Evolutionary conservation across 2,888 invertebrate species (phyloP).

Genomic region (Philhelius pedissequus): DNA sequence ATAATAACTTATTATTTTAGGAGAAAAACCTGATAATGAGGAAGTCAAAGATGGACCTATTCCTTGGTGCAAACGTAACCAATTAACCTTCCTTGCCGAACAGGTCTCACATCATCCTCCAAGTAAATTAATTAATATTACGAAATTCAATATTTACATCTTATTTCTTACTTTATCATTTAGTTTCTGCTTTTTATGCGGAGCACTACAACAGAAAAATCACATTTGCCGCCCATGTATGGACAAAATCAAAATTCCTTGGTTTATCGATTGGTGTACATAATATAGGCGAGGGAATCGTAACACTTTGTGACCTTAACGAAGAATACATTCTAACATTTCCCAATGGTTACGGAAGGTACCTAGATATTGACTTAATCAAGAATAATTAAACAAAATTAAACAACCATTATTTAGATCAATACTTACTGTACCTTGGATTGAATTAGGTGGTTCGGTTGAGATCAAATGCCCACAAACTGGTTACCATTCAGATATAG

Average conservation of each 20-base stretch:
- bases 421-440: conserved; percentile 98
- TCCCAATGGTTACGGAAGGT: conserved; percentile 98
- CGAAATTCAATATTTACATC: neutral
- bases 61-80: conserved; percentile 92
- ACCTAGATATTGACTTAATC: conserved; percentile 50
- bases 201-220: conserved; percentile 95
- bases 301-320: conserved; percentile 92
- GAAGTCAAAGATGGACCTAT: conserved; percentile 90
- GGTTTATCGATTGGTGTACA: conserved; percentile 98
- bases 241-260: conserved; percentile 99
- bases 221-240: conserved; percentile 96
- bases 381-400: neutral
- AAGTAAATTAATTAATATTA: conserved; percentile 80
- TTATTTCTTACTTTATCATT: conserved; percentile 67
- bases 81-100: conserved; percentile 96
- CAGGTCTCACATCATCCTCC: conserved; percentile 99
- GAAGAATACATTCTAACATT: conserved; percentile 98
- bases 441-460: conserved; percentile 97
- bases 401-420: conserved; percentile 82
- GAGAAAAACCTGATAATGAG: conserved; percentile 71
- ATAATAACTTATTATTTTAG: conserved; percentile 33
- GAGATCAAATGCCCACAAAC: conserved; percentile 95
- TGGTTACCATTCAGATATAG: conserved; percentile 94
- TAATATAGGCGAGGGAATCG: conserved; percentile 96
- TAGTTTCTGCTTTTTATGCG: conserved; percentile 99